phyloP scores from a whole-genome alignment of 2,113 vertebrate genomes.

The Etia nguti region DNA sequence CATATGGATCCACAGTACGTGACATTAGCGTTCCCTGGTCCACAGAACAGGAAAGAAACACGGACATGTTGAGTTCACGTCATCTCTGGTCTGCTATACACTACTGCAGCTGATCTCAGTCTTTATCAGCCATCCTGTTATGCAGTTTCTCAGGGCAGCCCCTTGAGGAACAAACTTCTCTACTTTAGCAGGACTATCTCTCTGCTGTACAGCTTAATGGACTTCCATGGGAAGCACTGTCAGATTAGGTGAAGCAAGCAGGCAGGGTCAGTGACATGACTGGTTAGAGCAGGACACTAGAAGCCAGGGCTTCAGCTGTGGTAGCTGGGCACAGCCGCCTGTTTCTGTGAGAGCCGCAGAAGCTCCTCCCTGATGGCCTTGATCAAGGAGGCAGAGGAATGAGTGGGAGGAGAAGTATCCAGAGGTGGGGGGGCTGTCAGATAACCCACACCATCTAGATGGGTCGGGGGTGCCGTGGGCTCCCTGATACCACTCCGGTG shows the following conservation, averaged over 20 bases:
- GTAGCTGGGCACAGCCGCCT: constrained; percentile 85
- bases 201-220: constrained; percentile 39
- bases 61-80: not conserved
- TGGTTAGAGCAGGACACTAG: constrained; percentile 1
- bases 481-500: constrained; percentile 81
- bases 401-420: constrained; percentile 83
- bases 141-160: not conserved
- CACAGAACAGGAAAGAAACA: not conserved
- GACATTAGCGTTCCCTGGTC: not conserved
- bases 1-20: not conserved
- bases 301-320: constrained; percentile 81
- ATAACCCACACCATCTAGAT: constrained; percentile 81
- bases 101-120: not conserved
- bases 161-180: not conserved
- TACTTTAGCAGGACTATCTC: constrained; percentile 27
- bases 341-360: constrained; percentile 94
- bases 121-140: not conserved
- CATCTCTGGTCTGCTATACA: not conserved
- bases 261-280: constrained; percentile 46
- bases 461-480: constrained; percentile 78
- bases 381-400: constrained; percentile 96
- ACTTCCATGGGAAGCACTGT: constrained; percentile 70
- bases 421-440: constrained; percentile 77
- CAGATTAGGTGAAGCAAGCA: constrained; percentile 28
- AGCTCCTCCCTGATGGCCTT: constrained; percentile 98